Percentiles rank a stretch among this genome's conserved stretches.
These are phyloP conservation scores for Pycnomerus fuliginosus DNA, from an alignment of 2,888 invertebrate genomes.

Conservation along the genomic window DNA sequence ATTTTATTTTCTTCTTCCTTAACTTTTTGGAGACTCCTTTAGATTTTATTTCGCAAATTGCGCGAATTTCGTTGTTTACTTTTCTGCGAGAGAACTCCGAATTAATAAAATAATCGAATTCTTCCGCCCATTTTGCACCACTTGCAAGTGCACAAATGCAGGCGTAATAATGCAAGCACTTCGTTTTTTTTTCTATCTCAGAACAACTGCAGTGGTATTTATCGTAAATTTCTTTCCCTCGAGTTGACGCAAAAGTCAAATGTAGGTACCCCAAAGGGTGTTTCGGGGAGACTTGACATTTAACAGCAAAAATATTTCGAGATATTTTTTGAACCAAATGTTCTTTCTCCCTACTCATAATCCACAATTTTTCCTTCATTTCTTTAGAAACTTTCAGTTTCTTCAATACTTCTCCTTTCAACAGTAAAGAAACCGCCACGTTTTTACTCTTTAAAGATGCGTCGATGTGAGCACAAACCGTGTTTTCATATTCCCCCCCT, in stretches of 20 bases:
- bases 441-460: conserved; percentile 63
- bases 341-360: conserved; percentile 61
- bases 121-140: conserved; percentile 61
- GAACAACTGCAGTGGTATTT: conserved; percentile 40
- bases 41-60: neutral
- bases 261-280: conserved; percentile 72
- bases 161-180: conserved; percentile 71
- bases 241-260: conserved; percentile 61
- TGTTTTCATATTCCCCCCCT: conserved; percentile 7
- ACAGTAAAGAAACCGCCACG: conserved; percentile 60
- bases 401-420: conserved; percentile 63
- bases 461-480: conserved; percentile 61
- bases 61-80: neutral
- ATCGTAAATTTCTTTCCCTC: conserved; percentile 54
- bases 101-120: conserved; percentile 62
- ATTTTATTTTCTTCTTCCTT: neutral
- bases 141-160: conserved; percentile 71
- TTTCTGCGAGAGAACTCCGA: conserved; percentile 45
- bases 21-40: too few relatives aligned
- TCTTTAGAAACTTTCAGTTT: conserved; percentile 60
- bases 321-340: conserved; percentile 69
- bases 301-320: conserved; percentile 69
- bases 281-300: conserved; percentile 64
- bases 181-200: conserved; percentile 28
- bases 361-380: conserved; percentile 61